Evolutionary conservation across 2,797 vertebrate species (phyloP).

Genomic region (Clarias platycephalus): DNA sequence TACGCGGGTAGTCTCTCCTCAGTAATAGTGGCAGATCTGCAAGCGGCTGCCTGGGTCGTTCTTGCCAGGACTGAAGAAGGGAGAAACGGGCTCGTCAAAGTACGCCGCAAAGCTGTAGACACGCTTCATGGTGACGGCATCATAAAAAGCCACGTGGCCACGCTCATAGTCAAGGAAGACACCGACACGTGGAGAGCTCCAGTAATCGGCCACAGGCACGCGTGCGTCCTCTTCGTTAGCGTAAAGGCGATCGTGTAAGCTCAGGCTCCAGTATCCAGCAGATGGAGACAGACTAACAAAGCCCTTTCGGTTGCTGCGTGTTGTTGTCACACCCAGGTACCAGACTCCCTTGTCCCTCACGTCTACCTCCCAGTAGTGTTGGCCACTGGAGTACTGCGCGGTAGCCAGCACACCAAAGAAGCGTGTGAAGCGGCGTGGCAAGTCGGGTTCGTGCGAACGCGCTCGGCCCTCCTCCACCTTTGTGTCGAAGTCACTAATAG

Average conservation of each 20-base stretch:
- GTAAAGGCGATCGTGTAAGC: conserved; percentile 78
- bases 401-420: conserved; percentile 78
- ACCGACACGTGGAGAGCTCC: conserved; percentile 78
- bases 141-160: conserved; percentile 77
- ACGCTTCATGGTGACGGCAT: conserved; percentile 79
- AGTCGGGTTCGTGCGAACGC: conserved; percentile 73
- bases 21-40: conserved; percentile 82
- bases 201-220: conserved; percentile 76
- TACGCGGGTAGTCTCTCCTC: conserved; percentile 31
- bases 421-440: conserved; percentile 73
- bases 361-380: conserved; percentile 83
- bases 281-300: conserved; percentile 76
- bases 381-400: conserved; percentile 74
- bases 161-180: conserved; percentile 79
- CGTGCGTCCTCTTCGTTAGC: conserved; percentile 78
- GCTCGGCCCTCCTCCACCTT: conserved; percentile 76
- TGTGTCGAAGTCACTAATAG: conserved; percentile 77
- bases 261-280: conserved; percentile 79
- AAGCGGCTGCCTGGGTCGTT: conserved; percentile 77
- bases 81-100: conserved; percentile 75
- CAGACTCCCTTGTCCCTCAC: conserved; percentile 80
- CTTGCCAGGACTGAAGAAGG: conserved; percentile 82
- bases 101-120: conserved; percentile 76
- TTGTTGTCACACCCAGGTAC: conserved; percentile 80
- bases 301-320: conserved; percentile 80